These are phyloP conservation scores for Kryptolebias ocellatus DNA, from an alignment of 2,797 vertebrate genomes.

Conservation along the genomic window DNA sequence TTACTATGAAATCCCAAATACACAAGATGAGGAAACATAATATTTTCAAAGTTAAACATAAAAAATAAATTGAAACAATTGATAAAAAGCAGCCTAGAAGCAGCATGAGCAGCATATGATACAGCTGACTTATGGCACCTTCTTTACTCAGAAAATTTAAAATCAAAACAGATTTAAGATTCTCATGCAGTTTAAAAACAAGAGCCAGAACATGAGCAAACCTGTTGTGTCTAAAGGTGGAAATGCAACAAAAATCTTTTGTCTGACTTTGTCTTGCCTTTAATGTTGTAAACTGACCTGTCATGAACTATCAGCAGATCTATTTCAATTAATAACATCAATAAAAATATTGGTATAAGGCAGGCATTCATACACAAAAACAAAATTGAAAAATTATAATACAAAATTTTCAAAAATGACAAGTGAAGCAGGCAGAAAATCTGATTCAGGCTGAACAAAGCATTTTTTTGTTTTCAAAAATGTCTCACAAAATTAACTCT, in stretches of 20 bases:
- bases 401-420: conserved; percentile 34
- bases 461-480: conserved; percentile 53
- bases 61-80: background rate
- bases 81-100: conserved; percentile 34
- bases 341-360: conserved; percentile 32
- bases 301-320: conserved; percentile 2
- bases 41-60: conserved; percentile 64
- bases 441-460: conserved; percentile 65
- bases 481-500: conserved; percentile 68
- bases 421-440: conserved; percentile 62
- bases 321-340: too few species aligned
- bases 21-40: conserved; percentile 60
- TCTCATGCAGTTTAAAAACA: conserved; percentile 14
- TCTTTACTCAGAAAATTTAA: conserved; percentile 17
- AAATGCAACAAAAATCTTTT: background rate
- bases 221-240: too few species aligned
- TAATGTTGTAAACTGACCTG: conserved; percentile 1
- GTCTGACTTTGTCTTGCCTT: conserved; percentile 22
- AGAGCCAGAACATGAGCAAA: background rate
- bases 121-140: conserved; percentile 57
- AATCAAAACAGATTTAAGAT: conserved; percentile 11
- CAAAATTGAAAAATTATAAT: conserved; percentile 4
- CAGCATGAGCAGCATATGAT: conserved; percentile 13
- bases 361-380: conserved; percentile 31
- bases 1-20: conserved; percentile 38